Percentiles rank a stretch among this genome's conserved stretches.
Evolutionary conservation across 2,888 invertebrate species (phyloP).

Genomic region (Trissolcus brochymenae): DNA sequence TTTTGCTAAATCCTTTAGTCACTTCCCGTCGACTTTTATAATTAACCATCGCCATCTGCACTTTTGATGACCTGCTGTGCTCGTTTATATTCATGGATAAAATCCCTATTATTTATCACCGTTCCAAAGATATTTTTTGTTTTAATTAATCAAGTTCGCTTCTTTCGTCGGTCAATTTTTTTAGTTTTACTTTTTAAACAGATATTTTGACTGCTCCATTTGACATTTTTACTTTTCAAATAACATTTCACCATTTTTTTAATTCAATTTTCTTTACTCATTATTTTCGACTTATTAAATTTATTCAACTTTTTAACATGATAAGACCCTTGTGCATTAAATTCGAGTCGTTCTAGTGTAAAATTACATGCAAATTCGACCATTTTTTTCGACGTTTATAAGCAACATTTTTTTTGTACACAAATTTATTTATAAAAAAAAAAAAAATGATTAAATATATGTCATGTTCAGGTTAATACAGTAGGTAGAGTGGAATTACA

Average conservation of each 20-base stretch:
- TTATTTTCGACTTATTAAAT: no score
- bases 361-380: neutral
- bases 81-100: conserved; percentile 33
- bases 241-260: no score
- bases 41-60: conserved; percentile 39
- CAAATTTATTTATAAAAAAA: no score
- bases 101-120: conserved; percentile 16
- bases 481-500: conserved; percentile 24
- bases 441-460: neutral
- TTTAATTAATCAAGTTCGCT: no score
- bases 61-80: conserved; percentile 4
- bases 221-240: no score
- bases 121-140: no score
- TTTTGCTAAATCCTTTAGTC: conserved; percentile 35
- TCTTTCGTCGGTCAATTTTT: no score
- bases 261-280: no score
- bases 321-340: no score
- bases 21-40: conserved; percentile 34
- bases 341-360: no score
- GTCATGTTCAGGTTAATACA: conserved; percentile 7
- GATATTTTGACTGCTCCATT: neutral
- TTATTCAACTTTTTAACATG: no score
- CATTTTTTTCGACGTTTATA: neutral
- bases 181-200: neutral
- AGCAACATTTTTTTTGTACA: no score